Base-by-base conservation (phyloP, 2,888 invertebrate genomes). In the Drosophila vallismaia region DNA sequence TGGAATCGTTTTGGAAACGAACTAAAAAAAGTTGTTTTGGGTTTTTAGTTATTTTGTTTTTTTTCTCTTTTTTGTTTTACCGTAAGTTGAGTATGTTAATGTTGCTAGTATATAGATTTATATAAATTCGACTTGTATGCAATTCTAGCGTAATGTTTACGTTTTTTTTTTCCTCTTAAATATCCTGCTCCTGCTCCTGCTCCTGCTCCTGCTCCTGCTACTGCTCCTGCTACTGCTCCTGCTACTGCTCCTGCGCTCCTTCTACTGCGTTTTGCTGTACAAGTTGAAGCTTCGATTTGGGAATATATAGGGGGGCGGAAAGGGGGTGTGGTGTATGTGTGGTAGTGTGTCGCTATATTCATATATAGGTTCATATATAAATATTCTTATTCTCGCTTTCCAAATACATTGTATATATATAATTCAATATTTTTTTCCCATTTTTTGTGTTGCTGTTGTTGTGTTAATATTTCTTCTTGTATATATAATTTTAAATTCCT, bases 91-190 rank as follows among this genome's bases (percentile, higher is more conserved):
- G 68, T 68, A 62, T 72, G 45, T 70, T 64, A 55, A 55, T 49
- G 28, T 63, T 75, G 68, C 74, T 83, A 55, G 64, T 82, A 54
- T 70, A 69, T 80, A 77, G 74, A 69, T 77, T 74, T 76, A 87
- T 86, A 88, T 84, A 84, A 84, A 84, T 84, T 84, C 84, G 84
- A 84, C 88, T 88, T 78, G 89, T 85, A 86, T 88, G 88, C 89
- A 79, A 82, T 85, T 88, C 75, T 88, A 88, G 88, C 88, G 71
- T 86, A 71, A 76, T 71, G 75, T 73, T 54, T 58, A 59, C 54
- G 50, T 67, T 68, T 49, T 60, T 66, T 70, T 36, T 59, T 38
- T 62, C 55, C 59, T 62, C 48, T 49, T 67, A 8, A 29, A 62
- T 70, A 53, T 44, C 19, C 57, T 62, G 38, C 74, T 63, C 54